phyloP scores from a whole-genome alignment of 2,888 invertebrate species.

The Rhagonycha lutea region DNA sequence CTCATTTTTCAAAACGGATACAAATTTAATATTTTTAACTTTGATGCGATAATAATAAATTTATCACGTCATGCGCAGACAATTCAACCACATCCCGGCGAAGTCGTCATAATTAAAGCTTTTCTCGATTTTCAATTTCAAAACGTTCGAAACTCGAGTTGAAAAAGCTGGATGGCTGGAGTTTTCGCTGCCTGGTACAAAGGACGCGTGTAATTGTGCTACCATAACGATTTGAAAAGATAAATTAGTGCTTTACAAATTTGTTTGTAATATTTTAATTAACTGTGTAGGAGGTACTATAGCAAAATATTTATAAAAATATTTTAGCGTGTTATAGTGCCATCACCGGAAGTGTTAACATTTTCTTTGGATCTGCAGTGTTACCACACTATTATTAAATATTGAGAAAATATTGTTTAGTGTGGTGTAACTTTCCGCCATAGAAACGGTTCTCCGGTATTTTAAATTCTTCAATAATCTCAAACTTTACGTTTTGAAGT shows the following conservation, averaged over 20 bases:
- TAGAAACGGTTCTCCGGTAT: not conserved
- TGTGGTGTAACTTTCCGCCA: not conserved
- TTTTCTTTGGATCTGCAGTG: not conserved
- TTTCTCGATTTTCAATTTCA: conserved; percentile 38
- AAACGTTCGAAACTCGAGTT: conserved; percentile 56
- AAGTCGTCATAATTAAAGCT: conserved; percentile 37
- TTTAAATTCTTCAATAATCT: not conserved
- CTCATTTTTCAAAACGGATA: not conserved
- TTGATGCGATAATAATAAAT: not conserved
- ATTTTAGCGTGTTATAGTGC: conserved; percentile 12
- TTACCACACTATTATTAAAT: not conserved
- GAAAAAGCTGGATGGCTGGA: conserved; percentile 61
- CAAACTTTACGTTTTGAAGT: conserved; percentile 6
- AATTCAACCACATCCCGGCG: conserved; percentile 37
- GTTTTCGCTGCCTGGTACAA: conserved; percentile 50
- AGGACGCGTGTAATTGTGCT: conserved; percentile 23
- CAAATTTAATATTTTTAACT: not conserved
- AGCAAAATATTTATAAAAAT: conserved; percentile 5
- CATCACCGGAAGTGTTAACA: not conserved
- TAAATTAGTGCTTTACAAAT: conserved; percentile 8
- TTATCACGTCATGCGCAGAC: conserved; percentile 51
- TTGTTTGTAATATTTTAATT: not conserved
- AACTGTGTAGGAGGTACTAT: not conserved
- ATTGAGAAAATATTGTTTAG: not conserved
- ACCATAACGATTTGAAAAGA: conserved; percentile 13